These are phyloP conservation scores for Lithobates pipiens DNA, from an alignment of 2,797 vertebrate species.

Conservation along the genomic window DNA sequence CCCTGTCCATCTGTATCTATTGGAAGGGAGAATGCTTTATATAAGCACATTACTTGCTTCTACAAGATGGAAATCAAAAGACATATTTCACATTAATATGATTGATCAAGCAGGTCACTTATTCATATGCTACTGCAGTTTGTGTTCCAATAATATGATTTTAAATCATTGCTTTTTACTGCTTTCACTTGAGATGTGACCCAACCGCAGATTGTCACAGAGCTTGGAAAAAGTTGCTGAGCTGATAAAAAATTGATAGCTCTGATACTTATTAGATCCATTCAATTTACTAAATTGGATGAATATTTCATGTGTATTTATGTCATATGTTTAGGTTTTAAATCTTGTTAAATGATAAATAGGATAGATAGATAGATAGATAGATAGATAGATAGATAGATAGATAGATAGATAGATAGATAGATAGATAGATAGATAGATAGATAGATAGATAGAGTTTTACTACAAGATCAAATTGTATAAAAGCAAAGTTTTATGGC, in stretches of 20 bases:
- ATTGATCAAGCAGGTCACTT: conserved; percentile 57
- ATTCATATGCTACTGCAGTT: conserved; percentile 50
- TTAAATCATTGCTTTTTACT: conserved; percentile 59
- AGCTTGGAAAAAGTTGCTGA: conserved; percentile 38
- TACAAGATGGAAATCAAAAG: conserved; percentile 60
- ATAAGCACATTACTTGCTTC: conserved; percentile 56
- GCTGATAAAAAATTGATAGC: conserved; percentile 27
- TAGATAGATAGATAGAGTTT: background rate
- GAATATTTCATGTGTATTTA: background rate
- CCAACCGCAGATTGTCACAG: conserved; percentile 17
- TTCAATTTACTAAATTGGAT: conserved; percentile 33
- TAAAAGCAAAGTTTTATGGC: too few species aligned
- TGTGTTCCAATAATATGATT: conserved; percentile 58
- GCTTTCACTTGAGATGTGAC: conserved; percentile 50
- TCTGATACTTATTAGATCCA: conserved; percentile 27
- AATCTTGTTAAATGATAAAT: conserved; percentile 6
- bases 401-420: conserved; percentile 36
- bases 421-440: conserved; percentile 9
- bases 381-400: conserved; percentile 39
- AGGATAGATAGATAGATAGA: conserved; percentile 36
- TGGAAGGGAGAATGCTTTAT: conserved; percentile 50
- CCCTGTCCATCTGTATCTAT: conserved; percentile 59
- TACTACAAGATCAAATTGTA: too few species aligned
- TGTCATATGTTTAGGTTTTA: background rate
- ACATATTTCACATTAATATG: conserved; percentile 62